Base-by-base conservation (phyloP, 2,113 vertebrate genomes). In the Arothron firmamentum region DNA sequence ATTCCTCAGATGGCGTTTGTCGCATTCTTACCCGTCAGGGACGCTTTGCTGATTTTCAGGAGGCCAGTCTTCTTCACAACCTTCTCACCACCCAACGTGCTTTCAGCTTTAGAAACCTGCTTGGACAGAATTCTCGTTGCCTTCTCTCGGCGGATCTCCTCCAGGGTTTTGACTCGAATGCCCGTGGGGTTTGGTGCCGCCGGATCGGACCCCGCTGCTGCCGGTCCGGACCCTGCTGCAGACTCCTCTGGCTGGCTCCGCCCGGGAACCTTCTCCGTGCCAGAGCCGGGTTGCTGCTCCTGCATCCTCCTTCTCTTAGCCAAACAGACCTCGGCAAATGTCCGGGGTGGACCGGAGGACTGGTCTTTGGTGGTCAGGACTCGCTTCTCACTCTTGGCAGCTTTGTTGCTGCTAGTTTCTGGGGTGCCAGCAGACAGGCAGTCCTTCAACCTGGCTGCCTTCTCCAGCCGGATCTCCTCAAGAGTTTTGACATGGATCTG, bases 91-190 rank as follows among this genome's bases (percentile, higher is more conserved):
- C 15, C 45, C 5, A 2, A 17, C 2, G 6, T n/a, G 15, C 15
- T 16, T 17, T 71, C 78, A 8, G 60, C 5, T 2, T 38, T 41
- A 0, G 61, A 20, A 20, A 14, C 61, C 55, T 71, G 78, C 11
- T 76, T 69, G 14, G 83, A 81, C 80, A 92, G 94, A 53, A 87
- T 65, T 56, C 92, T 77, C 13, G 91, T 88, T 1, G 96, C 93
- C 67, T 97, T 98, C 80, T 98, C 96, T 64, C 84, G 89, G 52
- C 92, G 94, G 72, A 99, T 97, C 70, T 99, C 95, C 50, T 97
- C 95, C 66, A 98, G 43, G 0, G 96, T 98, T 87, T 99, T 98
- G 1, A 99, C 88, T 6, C 67, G 61, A 1, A 99, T 87, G 4
- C 91, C 90, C 0, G 28, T 66, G 6, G 8, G 1, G 2, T 62